Evolutionary conservation across 2,888 invertebrate species (phyloP).

Genomic region (Thymelicus sylvestris): DNA sequence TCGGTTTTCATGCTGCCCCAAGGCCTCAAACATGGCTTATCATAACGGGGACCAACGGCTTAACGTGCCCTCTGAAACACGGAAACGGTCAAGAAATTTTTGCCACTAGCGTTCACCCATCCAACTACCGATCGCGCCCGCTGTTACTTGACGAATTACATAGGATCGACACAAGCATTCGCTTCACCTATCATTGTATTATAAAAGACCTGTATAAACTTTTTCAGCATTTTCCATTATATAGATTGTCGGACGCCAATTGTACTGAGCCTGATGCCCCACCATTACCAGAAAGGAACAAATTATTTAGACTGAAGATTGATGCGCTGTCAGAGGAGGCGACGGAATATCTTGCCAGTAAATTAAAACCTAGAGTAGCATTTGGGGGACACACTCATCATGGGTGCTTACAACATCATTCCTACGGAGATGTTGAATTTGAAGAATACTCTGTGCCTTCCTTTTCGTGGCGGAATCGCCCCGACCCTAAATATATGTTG

Average conservation of each 20-base stretch:
- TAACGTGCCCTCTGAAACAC: no score
- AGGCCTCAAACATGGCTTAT: no score
- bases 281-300: slow-evolving; percentile 87
- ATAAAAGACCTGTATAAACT: no score
- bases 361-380: slow-evolving; percentile 90
- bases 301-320: slow-evolving; percentile 91
- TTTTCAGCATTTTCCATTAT: slow-evolving; percentile 96
- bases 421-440: slow-evolving; percentile 69
- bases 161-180: no score
- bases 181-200: no score
- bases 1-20: no score
- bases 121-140: no score
- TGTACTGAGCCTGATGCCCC: slow-evolving; percentile 94
- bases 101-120: no score
- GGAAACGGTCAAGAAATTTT: no score
- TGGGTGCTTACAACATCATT: slow-evolving; percentile 89
- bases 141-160: no score
- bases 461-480: slow-evolving; percentile 98
- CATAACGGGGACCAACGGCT: no score
- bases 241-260: slow-evolving; percentile 91
- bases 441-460: slow-evolving; percentile 95
- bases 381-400: slow-evolving; percentile 97
- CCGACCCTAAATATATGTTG: slow-evolving; percentile 95
- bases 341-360: slow-evolving; percentile 85
- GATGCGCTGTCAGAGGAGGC: slow-evolving; percentile 95